A percentile compares a stretch with the other conserved stretches of the same genome.
phyloP scores from a whole-genome alignment of 37 sponge, comb jelly and placozoan genomes.

The Beroe forskalii region DNA sequence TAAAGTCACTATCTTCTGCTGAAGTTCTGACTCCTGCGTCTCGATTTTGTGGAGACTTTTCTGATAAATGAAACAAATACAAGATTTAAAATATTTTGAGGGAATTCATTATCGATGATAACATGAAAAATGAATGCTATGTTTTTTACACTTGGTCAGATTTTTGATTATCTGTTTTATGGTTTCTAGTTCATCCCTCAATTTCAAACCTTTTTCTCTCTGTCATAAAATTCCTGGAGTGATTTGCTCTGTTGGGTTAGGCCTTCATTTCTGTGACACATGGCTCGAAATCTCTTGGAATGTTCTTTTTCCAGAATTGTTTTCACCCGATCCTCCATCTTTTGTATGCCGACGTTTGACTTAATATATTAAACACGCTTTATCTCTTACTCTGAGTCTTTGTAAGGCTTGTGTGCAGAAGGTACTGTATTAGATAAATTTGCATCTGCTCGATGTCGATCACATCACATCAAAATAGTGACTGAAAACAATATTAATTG shows the following conservation, averaged over 20 bases:
- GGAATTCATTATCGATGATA: background rate
- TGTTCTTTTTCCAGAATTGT: slow-evolving; percentile 18
- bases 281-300: slow-evolving; percentile 1
- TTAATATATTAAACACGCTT: too few relatives aligned
- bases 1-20: background rate
- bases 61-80: background rate
- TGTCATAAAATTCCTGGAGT: background rate
- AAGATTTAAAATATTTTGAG: background rate
- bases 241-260: slow-evolving; percentile 19
- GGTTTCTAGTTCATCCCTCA: too few relatives aligned
- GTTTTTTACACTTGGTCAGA: too few relatives aligned
- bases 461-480: too few relatives aligned
- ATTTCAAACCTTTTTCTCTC: slow-evolving; percentile 22
- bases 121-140: background rate
- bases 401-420: too few relatives aligned
- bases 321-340: slow-evolving; percentile 36
- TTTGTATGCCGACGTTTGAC: too few relatives aligned
- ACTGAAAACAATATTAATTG: too few relatives aligned
- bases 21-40: background rate
- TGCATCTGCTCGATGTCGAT: too few relatives aligned
- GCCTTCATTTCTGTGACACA: background rate
- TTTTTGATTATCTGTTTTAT: too few relatives aligned
- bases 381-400: too few relatives aligned
- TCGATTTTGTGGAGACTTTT: slow-evolving; percentile 4
- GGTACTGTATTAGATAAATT: too few relatives aligned